Evolutionary conservation across 1,140 invertebrate species (phyloP), one percentile per base, ranked within the genome.

Genomic region (Trypoxylus dichotomus): DNA sequence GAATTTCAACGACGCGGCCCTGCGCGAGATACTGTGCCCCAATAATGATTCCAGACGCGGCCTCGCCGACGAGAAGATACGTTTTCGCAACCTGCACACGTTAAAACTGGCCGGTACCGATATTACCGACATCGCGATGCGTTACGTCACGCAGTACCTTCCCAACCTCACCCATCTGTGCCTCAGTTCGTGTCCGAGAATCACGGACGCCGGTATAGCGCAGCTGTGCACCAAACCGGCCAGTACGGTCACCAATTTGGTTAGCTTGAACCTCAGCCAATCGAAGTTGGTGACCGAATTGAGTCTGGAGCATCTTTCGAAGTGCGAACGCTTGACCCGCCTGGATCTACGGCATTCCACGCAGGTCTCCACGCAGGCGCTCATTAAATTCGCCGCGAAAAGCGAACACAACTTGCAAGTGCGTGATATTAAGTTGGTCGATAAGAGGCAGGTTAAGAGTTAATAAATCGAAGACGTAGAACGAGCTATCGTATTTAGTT

Each of bases 201-300:
- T 98, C 10, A 95, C 95, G 0, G 95, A 97, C 85, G 93, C 94
- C 6, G 96, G 95, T 32, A 93, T 97, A n/a, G 94, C 94, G 2
- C 94, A 95, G 83, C 88, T 98, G 32, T 91, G 92, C 11, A 90
- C 92, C 78, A 87, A 90, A 79, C 90, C 90, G 77, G 88, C 91
- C 75, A 86, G 90, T 78, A 88, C 92, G 27, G 83, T 92, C 1
- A 83, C 85, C 7, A 90, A 89, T 24, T 84, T 95, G 3, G 86
- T 88, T 2, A 89, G 89, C 43, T 85, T 96, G 0, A 94, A 96
- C 85, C 85, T 98, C 42, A 93, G 94, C 37, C 93, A 93, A 63
- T 96, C 96, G 85, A 90, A 92, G 54, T 87, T 95, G 78, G 89
- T 98, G 0, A 96, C 95, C 0, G 95, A 97, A 84, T 88, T 89